A percentile compares a stretch with the other conserved stretches of the same genome.
Evolutionary conservation across 2,888 invertebrate genomes (phyloP).

Genomic region (Doris montereyensis): DNA sequence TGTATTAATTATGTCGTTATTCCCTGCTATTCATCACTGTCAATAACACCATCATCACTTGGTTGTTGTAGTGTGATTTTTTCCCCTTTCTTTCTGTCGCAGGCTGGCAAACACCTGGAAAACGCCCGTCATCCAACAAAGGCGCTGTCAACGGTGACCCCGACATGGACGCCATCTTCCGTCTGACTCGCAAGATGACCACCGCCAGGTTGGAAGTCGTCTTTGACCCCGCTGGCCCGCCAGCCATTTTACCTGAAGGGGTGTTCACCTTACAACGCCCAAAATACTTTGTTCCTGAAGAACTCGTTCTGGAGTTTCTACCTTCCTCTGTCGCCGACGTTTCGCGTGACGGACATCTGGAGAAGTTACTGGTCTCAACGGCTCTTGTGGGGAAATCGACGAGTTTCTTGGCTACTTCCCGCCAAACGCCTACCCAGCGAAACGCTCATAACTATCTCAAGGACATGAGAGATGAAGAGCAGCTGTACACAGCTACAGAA

Average conservation of each 20-base stretch:
- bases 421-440: constrained; percentile 51
- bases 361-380: constrained; percentile 57
- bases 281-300: constrained; percentile 58
- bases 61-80: too few species aligned
- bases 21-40: too few species aligned
- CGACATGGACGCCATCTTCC: constrained; percentile 62
- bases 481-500: constrained; percentile 50
- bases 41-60: too few species aligned
- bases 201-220: constrained; percentile 45
- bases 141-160: constrained; percentile 61
- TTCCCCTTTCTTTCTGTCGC: too few species aligned
- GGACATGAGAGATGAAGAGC: constrained; percentile 53
- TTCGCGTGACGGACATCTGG: constrained; percentile 58
- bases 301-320: constrained; percentile 57
- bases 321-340: constrained; percentile 52
- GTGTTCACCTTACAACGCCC: constrained; percentile 58
- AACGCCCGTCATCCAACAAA: constrained; percentile 58
- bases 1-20: too few species aligned
- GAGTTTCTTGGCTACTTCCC: constrained; percentile 53
- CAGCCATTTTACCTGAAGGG: constrained; percentile 50
- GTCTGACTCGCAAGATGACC: constrained; percentile 50
- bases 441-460: constrained; percentile 50
- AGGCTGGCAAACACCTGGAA: too few species aligned
- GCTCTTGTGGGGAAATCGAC: constrained; percentile 52
- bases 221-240: constrained; percentile 54